Conservation (phyloP, 2,113 vertebrate species). For the Nesogale talazaci region DNA sequence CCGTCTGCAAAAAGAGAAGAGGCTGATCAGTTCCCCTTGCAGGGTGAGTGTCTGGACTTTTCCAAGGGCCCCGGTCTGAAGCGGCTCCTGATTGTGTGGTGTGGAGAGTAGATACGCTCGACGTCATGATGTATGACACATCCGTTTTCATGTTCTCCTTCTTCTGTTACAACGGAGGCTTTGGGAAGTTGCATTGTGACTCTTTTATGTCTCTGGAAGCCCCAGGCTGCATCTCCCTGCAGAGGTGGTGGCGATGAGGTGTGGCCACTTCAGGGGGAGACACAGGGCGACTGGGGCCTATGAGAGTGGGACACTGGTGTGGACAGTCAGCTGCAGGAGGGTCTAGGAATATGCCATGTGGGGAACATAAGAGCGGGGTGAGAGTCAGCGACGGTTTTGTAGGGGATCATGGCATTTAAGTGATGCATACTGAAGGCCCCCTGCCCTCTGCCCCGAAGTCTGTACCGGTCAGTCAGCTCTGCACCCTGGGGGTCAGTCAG, state of each 20-base stretch:
- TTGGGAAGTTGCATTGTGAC: background rate
- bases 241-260: background rate
- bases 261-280: background rate
- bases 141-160: background rate
- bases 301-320: accelerated
- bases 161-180: background rate
- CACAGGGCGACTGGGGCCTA: background rate
- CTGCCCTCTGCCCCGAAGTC: no score
- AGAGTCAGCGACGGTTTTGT: background rate
- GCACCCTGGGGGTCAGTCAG: no score
- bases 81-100: background rate
- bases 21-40: no score
- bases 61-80: background rate
- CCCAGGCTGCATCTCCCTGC: accelerated
- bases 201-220: background rate
- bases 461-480: no score
- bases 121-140: background rate
- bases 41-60: no score
- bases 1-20: background rate
- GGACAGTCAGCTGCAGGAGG: background rate
- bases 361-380: background rate
- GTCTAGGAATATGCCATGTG: background rate
- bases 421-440: no score
- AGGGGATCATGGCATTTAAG: background rate
- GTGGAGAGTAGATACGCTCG: background rate